Base-by-base conservation (phyloP, 2,113 vertebrate species). In the Nettapus auritus region DNA sequence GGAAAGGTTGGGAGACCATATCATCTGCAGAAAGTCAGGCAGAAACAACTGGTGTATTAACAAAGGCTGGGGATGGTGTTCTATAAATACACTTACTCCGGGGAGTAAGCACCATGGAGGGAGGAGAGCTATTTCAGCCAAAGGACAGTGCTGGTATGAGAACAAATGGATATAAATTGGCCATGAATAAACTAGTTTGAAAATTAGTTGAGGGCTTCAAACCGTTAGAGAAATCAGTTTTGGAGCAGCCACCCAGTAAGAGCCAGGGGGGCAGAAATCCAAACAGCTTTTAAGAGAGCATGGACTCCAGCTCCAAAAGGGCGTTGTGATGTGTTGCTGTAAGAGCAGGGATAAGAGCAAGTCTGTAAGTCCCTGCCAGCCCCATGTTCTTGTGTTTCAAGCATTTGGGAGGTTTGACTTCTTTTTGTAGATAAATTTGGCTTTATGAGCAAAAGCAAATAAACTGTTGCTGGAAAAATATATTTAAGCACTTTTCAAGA, bases 391-490 rank as follows among this genome's bases (percentile, higher is more conserved):
- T 94, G 56, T 75, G 46, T 94, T 93, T 92, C 80, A 97, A 90
- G 60, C 26, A 31, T 81, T 84, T 84, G 73, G 83, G 66, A 92
- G 56, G 69, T 84, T 92, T 82, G 52, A 63, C 33, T 96, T 62
- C 8, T 85, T 44, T 86, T 82, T 70, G 55, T 26, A 68, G 88
- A 94, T 71, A 93, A 95, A 93, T 90, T 86, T 12, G 77, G 15
- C 48, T 95, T 95, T 88, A 57, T 56, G 83, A 94, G 52, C 29
- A 89, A 90, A 90, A 92, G 34, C 34, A 95, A 97, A 95, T 78
- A 93, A 94, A 90, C 18, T 86, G 42, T 56, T 78, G 46, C 56
- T 90, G 60, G 52, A 81, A 94, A 83, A 34, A 9, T 14, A 23
- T 75, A 88, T 91, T 33, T 75, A 64, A 93, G 57, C 64, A 84